Evolutionary conservation across 2,113 vertebrate species (phyloP).

Genomic region (Pedionomus torquatus): DNA sequence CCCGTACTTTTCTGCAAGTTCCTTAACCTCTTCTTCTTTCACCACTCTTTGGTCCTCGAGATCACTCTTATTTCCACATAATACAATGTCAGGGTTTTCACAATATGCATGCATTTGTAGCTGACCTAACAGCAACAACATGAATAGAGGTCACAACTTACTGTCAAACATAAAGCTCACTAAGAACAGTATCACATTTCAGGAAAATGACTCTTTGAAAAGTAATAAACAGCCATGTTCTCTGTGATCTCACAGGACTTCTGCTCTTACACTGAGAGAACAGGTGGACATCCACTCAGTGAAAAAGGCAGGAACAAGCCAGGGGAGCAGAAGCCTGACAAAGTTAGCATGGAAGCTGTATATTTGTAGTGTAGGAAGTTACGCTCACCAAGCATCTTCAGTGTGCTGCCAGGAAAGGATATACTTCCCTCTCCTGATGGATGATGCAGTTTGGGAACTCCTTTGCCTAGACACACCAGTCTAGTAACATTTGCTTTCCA

Average conservation of each 20-base stretch:
- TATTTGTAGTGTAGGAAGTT: not conserved
- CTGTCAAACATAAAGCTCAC: not conserved
- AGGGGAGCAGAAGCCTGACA: not conserved
- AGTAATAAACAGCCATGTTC: not conserved
- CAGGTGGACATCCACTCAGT: not conserved
- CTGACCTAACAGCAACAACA: constrained; percentile 81
- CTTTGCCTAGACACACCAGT: not conserved
- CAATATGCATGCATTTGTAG: constrained; percentile 95
- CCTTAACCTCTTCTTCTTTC: constrained; percentile 86
- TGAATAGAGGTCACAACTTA: not conserved
- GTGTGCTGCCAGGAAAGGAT: not conserved
- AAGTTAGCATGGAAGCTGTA: not conserved
- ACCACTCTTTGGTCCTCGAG: constrained; percentile 90
- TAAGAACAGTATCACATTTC: not conserved
- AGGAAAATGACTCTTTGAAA: not conserved
- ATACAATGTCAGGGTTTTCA: constrained; percentile 93
- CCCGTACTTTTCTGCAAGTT: constrained; percentile 95
- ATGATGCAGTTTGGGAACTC: not conserved
- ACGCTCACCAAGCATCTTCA: not conserved
- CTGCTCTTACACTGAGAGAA: not conserved
- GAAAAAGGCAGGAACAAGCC: not conserved
- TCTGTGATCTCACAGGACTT: not conserved
- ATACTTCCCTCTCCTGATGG: not conserved
- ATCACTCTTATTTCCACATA: constrained; percentile 97
- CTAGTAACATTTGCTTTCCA: not conserved